phyloP scores from a whole-genome alignment of 1,140 invertebrate genomes.

The Leptinotarsa undecemlineata region DNA sequence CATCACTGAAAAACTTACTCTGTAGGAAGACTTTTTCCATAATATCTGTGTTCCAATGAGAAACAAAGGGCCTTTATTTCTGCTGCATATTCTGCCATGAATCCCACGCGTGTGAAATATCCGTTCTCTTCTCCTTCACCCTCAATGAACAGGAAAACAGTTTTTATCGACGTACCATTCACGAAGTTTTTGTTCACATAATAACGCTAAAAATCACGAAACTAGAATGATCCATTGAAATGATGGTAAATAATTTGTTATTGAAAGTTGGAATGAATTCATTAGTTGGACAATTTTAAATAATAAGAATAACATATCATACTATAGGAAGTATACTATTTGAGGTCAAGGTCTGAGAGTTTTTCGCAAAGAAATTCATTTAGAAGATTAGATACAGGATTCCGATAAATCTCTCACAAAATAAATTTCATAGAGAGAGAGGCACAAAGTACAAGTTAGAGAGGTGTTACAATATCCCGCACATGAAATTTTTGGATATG shows the following conservation, averaged over 20 bases:
- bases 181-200: slow-evolving; percentile 76
- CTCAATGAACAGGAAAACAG: slow-evolving; percentile 88
- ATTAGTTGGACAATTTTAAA: too few species aligned
- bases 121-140: slow-evolving; percentile 73
- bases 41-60: slow-evolving; percentile 89
- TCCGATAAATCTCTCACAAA: too few species aligned
- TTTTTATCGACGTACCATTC: slow-evolving; percentile 65
- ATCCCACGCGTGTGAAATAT: slow-evolving; percentile 84
- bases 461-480: too few species aligned
- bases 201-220: slow-evolving; percentile 66
- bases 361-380: too few species aligned
- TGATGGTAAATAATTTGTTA: slow-evolving; percentile 33
- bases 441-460: too few species aligned
- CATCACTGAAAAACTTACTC: slow-evolving; percentile 58
- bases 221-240: too few species aligned
- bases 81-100: slow-evolving; percentile 83
- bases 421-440: too few species aligned
- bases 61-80: slow-evolving; percentile 81
- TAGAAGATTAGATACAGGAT: too few species aligned
- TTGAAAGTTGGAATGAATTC: background rate
- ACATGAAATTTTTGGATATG: too few species aligned
- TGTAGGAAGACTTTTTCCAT: slow-evolving; percentile 90
- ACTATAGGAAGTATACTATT: too few species aligned
- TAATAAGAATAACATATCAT: too few species aligned
- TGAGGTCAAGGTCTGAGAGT: too few species aligned